Conservation (phyloP, 2,888 invertebrate genomes). For the Linhomoeus sp. region DNA sequence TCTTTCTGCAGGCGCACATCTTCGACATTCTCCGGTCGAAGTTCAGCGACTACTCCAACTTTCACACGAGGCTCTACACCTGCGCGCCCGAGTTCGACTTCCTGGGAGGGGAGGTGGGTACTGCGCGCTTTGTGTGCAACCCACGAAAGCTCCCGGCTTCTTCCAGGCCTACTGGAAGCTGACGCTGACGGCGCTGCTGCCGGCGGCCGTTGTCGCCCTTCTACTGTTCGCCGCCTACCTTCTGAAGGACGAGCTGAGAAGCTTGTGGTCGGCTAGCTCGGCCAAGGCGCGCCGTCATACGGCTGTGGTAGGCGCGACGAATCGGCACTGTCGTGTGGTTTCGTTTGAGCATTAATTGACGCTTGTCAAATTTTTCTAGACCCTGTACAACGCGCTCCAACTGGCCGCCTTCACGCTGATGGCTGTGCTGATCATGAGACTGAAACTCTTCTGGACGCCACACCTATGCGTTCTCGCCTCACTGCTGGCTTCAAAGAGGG, state of each 20-base stretch:
- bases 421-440: slow-evolving; percentile 54
- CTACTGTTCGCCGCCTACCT: slow-evolving; percentile 7
- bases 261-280: too few species aligned
- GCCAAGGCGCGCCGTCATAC: too few species aligned
- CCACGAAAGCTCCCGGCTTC: not conserved
- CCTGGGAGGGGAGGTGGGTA: slow-evolving; percentile 31
- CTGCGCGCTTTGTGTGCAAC: slow-evolving; percentile 2
- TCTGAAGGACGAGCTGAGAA: not conserved
- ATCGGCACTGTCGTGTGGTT: too few species aligned
- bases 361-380: slow-evolving; percentile 13
- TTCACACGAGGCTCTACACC: slow-evolving; percentile 56
- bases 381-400: slow-evolving; percentile 48
- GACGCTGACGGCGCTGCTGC: slow-evolving; percentile 40
- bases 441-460: slow-evolving; percentile 55
- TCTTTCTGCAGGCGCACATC: slow-evolving; percentile 41
- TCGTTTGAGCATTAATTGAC: too few species aligned
- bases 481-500: slow-evolving; percentile 35
- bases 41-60: slow-evolving; percentile 45
- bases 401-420: slow-evolving; percentile 47
- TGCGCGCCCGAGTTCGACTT: slow-evolving; percentile 57
- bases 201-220: slow-evolving; percentile 36
- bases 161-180: slow-evolving; percentile 38
- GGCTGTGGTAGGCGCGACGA: too few species aligned
- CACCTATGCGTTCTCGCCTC: slow-evolving; percentile 54
- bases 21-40: slow-evolving; percentile 51